Percentiles rank a stretch among this genome's conserved stretches.
These are phyloP conservation scores for Muricea muricata DNA, from an alignment of 92 coral and sea anemone species.

Conservation along the genomic window DNA sequence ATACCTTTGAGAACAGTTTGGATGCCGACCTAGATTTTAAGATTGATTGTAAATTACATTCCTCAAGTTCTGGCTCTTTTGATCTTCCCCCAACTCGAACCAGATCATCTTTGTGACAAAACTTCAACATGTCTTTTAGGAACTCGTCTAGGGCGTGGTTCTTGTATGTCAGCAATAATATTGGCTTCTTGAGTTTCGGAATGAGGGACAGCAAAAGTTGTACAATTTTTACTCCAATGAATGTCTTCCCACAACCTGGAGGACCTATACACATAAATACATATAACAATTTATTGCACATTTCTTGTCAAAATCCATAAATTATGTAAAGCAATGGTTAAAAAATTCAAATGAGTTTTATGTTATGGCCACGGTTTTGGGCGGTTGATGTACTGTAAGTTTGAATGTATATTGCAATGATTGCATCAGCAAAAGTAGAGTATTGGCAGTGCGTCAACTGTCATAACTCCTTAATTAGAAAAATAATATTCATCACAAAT, in stretches of 20 bases:
- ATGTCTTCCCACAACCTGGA: not conserved
- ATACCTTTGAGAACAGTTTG: not conserved
- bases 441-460: no score
- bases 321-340: no score
- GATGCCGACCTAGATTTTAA: not conserved
- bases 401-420: no score
- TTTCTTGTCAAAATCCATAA: no score
- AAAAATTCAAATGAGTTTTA: no score
- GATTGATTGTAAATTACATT: constrained; percentile 26
- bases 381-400: no score
- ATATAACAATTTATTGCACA: not conserved
- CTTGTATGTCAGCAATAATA: constrained; percentile 35
- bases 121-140: constrained; percentile 31
- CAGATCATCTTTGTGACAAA: constrained; percentile 19
- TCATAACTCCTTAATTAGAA: no score
- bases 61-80: constrained; percentile 43
- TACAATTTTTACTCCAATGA: not conserved
- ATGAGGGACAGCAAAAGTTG: not conserved
- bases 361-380: no score
- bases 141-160: not conserved
- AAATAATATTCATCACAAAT: no score
- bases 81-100: constrained; percentile 49
- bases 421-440: no score
- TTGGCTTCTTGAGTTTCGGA: constrained; percentile 35
- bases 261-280: not conserved